Evolutionary conservation across 1,140 invertebrate species (phyloP), one percentile per base, ranked within the genome.

Genomic region (Calycopis cecrops): DNA sequence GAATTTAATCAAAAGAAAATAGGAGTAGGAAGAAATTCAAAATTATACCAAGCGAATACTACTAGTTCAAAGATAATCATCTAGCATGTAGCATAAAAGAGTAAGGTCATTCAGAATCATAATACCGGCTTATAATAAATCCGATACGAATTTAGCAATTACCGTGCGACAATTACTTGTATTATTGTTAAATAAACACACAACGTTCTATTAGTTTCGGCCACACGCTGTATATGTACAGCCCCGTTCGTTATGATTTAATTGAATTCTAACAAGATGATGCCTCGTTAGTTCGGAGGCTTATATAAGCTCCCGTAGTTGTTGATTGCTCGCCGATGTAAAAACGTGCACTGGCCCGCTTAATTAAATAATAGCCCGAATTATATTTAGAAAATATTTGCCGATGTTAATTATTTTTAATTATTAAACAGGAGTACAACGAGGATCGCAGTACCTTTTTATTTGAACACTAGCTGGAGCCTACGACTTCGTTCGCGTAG

Each of bases 211-310:
- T n/a, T 9, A 12, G 38, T 14, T 40, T 40, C 16, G 7, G 40
- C 16, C 12, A n/a, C n/a, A n/a, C n/a, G 21, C 21, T 6, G 9
- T 50, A 18, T 38, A 42, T 52, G 38, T 55, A 57, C 28, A 38
- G 28, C 44, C 18, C 37, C 44, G 59, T 57, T 65, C 65, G 62
- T 62, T 64, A 65, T 62, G 57, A 55, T 65, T 65, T 62, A 67
- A 67, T 67, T 63, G 59, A 67, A 62, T 67, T 67, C 57, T 67
- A 67, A 60, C 62, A 64, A 59, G 62, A 62, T 59, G 62, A 59
- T 52, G 59, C 40, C 51, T 67, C 65, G 65, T 67, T 64, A 67
- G 65, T 55, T 60, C 52, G 51, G 11, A 52, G 62, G 65, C 63
- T 65, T 67, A 53, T 34, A 42, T 53, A 67, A 67, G 62, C 60